Evolutionary conservation across 2,797 vertebrate species (phyloP).

Genomic region (Pristis pectinata): DNA sequence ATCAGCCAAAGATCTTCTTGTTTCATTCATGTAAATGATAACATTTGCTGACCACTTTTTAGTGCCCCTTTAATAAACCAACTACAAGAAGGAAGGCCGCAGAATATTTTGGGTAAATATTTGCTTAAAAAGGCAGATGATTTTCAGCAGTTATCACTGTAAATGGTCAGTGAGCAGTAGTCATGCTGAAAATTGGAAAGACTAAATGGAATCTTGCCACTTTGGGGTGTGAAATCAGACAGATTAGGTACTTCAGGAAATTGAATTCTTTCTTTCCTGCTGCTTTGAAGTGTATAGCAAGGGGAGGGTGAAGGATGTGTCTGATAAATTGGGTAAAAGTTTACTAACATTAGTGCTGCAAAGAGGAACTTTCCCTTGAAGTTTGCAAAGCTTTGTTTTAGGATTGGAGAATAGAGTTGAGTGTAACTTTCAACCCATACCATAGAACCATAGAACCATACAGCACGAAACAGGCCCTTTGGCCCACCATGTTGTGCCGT

Average conservation of each 20-base stretch:
- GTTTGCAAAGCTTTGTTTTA: too few relatives aligned
- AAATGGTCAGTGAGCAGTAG: conserved; percentile 12
- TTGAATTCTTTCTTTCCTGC: not conserved
- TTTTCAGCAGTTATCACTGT: not conserved
- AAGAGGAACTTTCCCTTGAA: not conserved
- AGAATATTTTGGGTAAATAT: not conserved
- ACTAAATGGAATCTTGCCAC: conserved; percentile 14
- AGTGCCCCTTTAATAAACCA: not conserved
- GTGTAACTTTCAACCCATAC: not conserved
- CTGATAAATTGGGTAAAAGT: not conserved
- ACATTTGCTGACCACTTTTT: not conserved
- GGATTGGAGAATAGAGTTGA: not conserved
- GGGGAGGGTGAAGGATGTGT: not conserved
- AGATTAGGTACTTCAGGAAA: not conserved
- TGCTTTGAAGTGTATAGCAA: not conserved
- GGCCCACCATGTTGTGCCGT: too few relatives aligned
- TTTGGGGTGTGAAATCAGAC: not conserved
- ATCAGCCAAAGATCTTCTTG: not conserved
- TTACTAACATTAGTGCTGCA: not conserved
- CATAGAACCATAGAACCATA: too few relatives aligned
- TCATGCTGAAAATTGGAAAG: conserved; percentile 28
- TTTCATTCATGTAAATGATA: not conserved
- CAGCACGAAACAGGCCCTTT: too few relatives aligned
- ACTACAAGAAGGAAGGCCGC: not conserved
- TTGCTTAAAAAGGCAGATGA: not conserved